Evolutionary conservation across 2,888 invertebrate species (phyloP), one percentile per base, ranked within the genome.

Genomic region (Torymus auratus): DNA sequence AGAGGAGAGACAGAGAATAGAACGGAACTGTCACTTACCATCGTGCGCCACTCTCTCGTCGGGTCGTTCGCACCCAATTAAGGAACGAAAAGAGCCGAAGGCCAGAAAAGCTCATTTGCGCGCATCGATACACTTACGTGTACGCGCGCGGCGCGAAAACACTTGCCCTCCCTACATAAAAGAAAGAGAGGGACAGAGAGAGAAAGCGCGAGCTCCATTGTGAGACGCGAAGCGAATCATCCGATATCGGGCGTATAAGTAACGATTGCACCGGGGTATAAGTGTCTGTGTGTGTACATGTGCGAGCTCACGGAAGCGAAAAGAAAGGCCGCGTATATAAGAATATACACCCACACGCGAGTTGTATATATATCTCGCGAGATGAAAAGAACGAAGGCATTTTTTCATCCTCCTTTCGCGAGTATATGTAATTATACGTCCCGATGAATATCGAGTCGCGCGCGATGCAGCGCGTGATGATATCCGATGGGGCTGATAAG

Each of bases 191-290:
- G 64, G n/a, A 56, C 41, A 62, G 78, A 56, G 55, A 62, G 78
- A 65, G 71, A 78, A 65, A 71, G 71, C 65, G 28, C 17, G 15
- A 2, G 68, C 53, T 15, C 60, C 13, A 71, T 65, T 65, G 71
- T 65, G 65, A 41, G 65, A 65, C 60, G 65, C 71, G 23, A 58
- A 78, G 71, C 71, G 77, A 68, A 68, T 73, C 73, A 65, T 73
- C 56, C 73, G 75, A 68, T 68, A 75, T 75, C 60, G 61, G 61
- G 12, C 41, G 41, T 41, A 53, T 28, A 56, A 73, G 64, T 65
- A 73, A 65, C 56, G 64, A 71, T 52, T 65, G 73, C 41, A 7
- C 41, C 7, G 41, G 7, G 41, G 41, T 1, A 41, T 65, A 65
- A 56, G 56, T 41, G 41, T 10, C 52, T 52, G 14, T 53, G 23